Base-by-base conservation (phyloP, 2,888 invertebrate genomes). In the Parnassius orleans region DNA sequence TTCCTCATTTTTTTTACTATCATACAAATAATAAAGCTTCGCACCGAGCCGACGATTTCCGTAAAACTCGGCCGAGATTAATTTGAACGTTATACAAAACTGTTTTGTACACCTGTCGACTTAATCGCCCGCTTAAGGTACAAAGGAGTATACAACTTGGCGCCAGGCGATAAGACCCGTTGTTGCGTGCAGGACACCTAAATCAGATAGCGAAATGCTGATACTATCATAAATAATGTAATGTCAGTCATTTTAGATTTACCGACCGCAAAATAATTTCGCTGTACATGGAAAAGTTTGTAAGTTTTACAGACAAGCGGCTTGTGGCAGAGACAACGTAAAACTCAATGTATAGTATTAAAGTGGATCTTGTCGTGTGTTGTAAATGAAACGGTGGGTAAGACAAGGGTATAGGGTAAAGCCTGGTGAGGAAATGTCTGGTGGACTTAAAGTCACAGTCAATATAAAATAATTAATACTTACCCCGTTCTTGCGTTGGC, bases 51-150 rank as follows among this genome's bases (percentile, higher is more conserved):
- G 60, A 57, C 63, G 60, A 60, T 64, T 64, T 60, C 57, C 64
- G 64, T 60, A 60, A 51, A 64, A 60, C 60, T 60, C 53, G 59
- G 53, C 52, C 60, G 56, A 63, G 63, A 63, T 60, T 63, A 63
- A 63, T 63, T 63, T 52, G 63, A 56, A 63, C 56, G 55, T 60
- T 60, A 61, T 61, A 66, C 61, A 66, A 64, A 66, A 63, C 63
- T 66, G 61, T 60, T 60, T 66, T 59, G 60, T 64, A 65, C 63
- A 65, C 63, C 63, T 63, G 63, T 63, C 63, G 59, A 60, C 63
- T 63, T 63, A 60, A 63, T 63, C 42, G 43, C 19, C 48, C 42
- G 43, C 19, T 43, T 10, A 0, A 11, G n/a, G 11, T 9, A 15
- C 59, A 24, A 41, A 44, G 46, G 47, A 63, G 3, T 56, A 9